A percentile compares a stretch with the other conserved stretches of the same genome.
phyloP scores from a whole-genome alignment of 1,140 invertebrate genomes.

The Bombus confusus region DNA sequence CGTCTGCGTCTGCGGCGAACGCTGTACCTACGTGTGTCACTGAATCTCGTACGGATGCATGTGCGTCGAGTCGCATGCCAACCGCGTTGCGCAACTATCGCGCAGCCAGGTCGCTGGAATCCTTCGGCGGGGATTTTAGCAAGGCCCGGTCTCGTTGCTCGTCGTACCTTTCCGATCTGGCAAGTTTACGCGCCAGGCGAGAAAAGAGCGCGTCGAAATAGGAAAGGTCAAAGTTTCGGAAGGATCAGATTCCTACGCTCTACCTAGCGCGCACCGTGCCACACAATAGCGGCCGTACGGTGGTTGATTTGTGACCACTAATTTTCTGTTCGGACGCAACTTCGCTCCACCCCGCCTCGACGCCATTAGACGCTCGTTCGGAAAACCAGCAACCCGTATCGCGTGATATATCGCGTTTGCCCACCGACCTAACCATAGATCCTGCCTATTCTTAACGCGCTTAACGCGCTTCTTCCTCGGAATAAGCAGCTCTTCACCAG shows the following conservation, averaged over 20 bases:
- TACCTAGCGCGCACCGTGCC: conserved; percentile 8
- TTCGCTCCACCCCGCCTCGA: conserved; percentile 54
- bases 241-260: conserved; percentile 21
- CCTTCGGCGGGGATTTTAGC: neutral
- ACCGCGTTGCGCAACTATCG: conserved; percentile 25
- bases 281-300: conserved; percentile 65
- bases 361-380: conserved; percentile 77
- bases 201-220: neutral
- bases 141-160: neutral
- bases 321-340: conserved; percentile 73
- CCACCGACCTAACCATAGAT: conserved; percentile 8
- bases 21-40: conserved; percentile 25
- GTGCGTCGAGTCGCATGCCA: conserved; percentile 33
- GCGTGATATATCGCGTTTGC: conserved; percentile 25
- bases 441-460: conserved; percentile 21
- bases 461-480: conserved; percentile 35
- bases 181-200: too few relatives aligned
- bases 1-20: neutral
- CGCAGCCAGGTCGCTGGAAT: neutral
- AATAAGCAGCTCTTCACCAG: conserved; percentile 4
- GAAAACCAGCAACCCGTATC: conserved; percentile 64
- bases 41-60: conserved; percentile 26
- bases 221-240: conserved; percentile 2
- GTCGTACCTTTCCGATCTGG: neutral
- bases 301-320: conserved; percentile 79